These are phyloP conservation scores for Menidia menidia DNA, from an alignment of 2,797 vertebrate species.

Conservation along the genomic window DNA sequence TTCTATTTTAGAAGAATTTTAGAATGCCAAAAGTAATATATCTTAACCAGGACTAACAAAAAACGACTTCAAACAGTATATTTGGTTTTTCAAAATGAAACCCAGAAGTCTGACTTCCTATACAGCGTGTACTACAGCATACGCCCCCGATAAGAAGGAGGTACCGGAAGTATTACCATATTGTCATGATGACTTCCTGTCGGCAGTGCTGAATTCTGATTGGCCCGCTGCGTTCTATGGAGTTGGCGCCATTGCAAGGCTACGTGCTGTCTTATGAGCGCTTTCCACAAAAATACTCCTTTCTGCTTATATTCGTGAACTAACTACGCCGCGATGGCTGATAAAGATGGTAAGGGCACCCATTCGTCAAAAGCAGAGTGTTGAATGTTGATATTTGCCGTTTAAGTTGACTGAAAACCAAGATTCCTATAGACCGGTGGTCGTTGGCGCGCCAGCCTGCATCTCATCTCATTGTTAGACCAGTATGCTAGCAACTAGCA, in stretches of 20 bases:
- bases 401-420: not conserved
- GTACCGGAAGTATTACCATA: constrained; percentile 20
- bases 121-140: not conserved
- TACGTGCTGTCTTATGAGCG: constrained; percentile 35
- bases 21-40: not conserved
- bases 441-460: constrained; percentile 60
- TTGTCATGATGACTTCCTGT: constrained; percentile 41
- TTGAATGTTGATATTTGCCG: not conserved
- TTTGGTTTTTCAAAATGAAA: not conserved
- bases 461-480: constrained; percentile 70
- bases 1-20: not conserved
- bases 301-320: constrained; percentile 11
- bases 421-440: constrained; percentile 21
- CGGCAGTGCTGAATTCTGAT: constrained; percentile 42
- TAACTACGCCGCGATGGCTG: constrained; percentile 64
- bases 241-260: constrained; percentile 79
- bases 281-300: constrained; percentile 17
- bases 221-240: constrained; percentile 52
- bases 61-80: too few species aligned
- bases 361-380: accelerated
- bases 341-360: constrained; percentile 77
- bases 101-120: not conserved
- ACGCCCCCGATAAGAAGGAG: not conserved
- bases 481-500: constrained; percentile 53
- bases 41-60: not conserved